phyloP scores from a whole-genome alignment of 2,797 vertebrate species.

The Paedocypris micromegethes region DNA sequence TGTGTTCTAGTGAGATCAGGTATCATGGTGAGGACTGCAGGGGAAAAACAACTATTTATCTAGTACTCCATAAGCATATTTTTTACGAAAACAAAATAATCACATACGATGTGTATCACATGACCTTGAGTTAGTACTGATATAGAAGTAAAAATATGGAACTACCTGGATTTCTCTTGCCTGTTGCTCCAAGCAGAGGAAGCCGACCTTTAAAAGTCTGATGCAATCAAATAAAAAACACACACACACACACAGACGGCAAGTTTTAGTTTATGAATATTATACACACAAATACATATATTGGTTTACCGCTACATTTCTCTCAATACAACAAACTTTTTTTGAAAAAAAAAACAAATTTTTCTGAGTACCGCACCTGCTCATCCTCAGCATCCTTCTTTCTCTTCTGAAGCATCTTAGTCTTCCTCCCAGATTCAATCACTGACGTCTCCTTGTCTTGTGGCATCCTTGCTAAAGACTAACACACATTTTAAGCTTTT shows the following conservation, averaged over 20 bases:
- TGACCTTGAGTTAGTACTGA: no score
- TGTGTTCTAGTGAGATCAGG: slow-evolving; percentile 23
- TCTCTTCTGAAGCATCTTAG: slow-evolving; percentile 31
- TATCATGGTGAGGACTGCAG: slow-evolving; percentile 27
- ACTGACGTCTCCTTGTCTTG: slow-evolving; percentile 14
- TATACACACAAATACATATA: not conserved
- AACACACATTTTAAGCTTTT: not conserved
- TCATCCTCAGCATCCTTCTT: slow-evolving; percentile 29
- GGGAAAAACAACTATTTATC: slow-evolving; percentile 20
- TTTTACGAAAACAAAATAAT: not conserved
- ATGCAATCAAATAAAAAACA: no score
- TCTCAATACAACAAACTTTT: not conserved
- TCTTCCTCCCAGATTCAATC: slow-evolving; percentile 24
- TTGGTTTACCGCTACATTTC: slow-evolving; percentile 4
- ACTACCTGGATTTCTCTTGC: slow-evolving; percentile 58
- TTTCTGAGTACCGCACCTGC: slow-evolving; percentile 26
- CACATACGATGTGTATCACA: no score
- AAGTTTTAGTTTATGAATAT: no score
- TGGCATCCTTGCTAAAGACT: slow-evolving; percentile 35
- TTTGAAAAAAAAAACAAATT: not conserved
- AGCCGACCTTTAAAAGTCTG: slow-evolving; percentile 58
- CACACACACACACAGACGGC: no score
- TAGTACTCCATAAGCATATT: not conserved
- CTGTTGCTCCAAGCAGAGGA: slow-evolving; percentile 60
- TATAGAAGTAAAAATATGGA: no score